Evolutionary conservation across 2,113 vertebrate species (phyloP), one percentile per base, ranked within the genome.

Genomic region (Xiphias gladius): DNA sequence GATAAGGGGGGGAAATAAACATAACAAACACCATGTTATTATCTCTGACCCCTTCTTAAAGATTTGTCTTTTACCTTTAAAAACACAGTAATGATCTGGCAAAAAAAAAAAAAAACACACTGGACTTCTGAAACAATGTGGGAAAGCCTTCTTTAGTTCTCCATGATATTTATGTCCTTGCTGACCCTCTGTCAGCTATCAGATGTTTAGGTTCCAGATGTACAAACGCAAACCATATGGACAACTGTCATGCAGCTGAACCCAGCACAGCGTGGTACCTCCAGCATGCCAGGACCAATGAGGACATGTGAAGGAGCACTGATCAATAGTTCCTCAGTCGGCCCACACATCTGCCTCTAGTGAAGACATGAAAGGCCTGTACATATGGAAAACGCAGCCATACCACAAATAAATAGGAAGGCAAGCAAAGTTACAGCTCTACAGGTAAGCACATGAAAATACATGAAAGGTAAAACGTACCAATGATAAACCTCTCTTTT

Each of bases 311-410:
- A 88, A 72, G 43, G 73, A 64, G 50, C 63, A 73, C 80, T 79
- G 48, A 87, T 92, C 82, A 88, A 86, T 82, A 87, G 84, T 64
- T 87, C 66, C 71, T 73, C 86, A 86, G 67, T 86, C 65, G 26
- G 46, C 79, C 73, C 69, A 89, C 83, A 84, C 89, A 94, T 87
- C 92, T 90, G 93, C 85, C 80, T 83, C 55, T 7, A 17, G 52
- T 20, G 52, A 67, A 66, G 30, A 90, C 70, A 89, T 74, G 61
- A 91, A 87, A 90, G 79, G 22, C 19, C 24, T 1, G 2, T 46
- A 22, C 3, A 26, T 3, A 76, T 61, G 19, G 22, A 7, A 65
- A 63, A 52, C 1, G 0, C 10, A 52, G 35, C 16, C 24, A 48
- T 37, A 65, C 24, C 24, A 70, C 24, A 65, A 76, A 63, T 39